Evolutionary conservation across 2,113 vertebrate genomes (phyloP).

Genomic region (Oriolus oriolus): DNA sequence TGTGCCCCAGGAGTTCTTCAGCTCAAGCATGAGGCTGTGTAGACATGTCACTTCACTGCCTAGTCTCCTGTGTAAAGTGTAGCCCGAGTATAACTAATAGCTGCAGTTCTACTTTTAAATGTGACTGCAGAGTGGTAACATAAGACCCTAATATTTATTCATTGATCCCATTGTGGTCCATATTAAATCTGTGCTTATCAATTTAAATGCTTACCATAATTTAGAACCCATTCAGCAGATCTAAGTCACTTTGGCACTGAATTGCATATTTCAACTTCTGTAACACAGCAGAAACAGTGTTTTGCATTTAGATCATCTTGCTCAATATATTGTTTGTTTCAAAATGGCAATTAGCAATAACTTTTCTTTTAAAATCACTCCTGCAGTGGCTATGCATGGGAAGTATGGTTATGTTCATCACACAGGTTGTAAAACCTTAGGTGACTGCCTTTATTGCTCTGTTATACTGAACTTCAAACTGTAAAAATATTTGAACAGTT

Average conservation of each 20-base stretch:
- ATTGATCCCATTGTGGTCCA: slow-evolving; percentile 15
- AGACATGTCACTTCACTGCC: not conserved
- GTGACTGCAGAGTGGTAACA: not conserved
- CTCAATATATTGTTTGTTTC: not conserved
- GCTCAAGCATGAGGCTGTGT: not conserved
- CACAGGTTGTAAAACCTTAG: not conserved
- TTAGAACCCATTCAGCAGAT: slow-evolving; percentile 31
- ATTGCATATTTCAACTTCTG: slow-evolving; percentile 6
- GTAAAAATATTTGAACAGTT: not conserved
- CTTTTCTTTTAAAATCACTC: not conserved
- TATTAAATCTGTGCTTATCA: slow-evolving; percentile 31
- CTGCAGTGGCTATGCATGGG: not conserved
- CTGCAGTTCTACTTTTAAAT: not conserved
- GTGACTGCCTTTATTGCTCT: not conserved
- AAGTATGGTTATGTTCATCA: not conserved
- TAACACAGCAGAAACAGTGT: slow-evolving; percentile 13
- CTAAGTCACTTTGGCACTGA: not conserved
- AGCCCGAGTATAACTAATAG: not conserved
- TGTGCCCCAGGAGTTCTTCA: not conserved
- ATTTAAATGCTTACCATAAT: slow-evolving; percentile 39
- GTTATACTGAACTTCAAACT: not conserved
- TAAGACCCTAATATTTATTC: slow-evolving; percentile 19
- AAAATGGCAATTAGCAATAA: not conserved
- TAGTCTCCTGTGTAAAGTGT: not conserved
- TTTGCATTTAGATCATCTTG: slow-evolving; percentile 20